phyloP scores from a whole-genome alignment of 2,888 invertebrate genomes.

The Drosophila fulvimacula region DNA sequence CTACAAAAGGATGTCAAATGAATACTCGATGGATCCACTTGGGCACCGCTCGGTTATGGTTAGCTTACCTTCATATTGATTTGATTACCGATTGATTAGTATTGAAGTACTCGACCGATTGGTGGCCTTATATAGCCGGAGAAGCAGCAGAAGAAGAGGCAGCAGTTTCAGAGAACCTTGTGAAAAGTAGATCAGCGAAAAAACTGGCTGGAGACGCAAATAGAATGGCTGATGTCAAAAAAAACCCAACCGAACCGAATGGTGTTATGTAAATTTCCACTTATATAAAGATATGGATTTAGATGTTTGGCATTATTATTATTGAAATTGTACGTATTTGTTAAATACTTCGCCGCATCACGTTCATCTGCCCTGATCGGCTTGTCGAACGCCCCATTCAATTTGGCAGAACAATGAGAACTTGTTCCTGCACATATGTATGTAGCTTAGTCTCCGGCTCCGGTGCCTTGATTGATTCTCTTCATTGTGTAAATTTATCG shows the following conservation, averaged over 20 bases:
- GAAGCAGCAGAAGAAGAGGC: not conserved
- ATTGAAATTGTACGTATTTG: conserved; percentile 45
- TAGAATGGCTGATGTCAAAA: conserved; percentile 40
- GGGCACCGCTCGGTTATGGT: not conserved
- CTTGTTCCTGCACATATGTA: conserved; percentile 63
- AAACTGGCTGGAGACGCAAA: conserved; percentile 43
- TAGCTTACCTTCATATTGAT: conserved; percentile 70
- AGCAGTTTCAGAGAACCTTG: conserved; percentile 40
- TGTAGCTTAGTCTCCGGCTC: conserved; percentile 2
- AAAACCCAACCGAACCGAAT: conserved; percentile 21
- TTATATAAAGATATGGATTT: conserved; percentile 36
- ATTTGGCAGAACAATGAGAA: conserved; percentile 66
- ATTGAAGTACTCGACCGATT: conserved; percentile 37
- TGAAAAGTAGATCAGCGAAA: conserved; percentile 47
- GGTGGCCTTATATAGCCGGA: conserved; percentile 51
- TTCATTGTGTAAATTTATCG: conserved; percentile 31
- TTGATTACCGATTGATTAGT: conserved; percentile 57
- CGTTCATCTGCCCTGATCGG: conserved; percentile 12
- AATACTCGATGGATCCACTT: not conserved
- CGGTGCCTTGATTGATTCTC: conserved; percentile 51
- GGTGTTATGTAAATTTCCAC: conserved; percentile 46
- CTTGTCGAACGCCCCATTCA: conserved; percentile 3
- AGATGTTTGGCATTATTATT: conserved; percentile 50
- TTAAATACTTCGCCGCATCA: conserved; percentile 11
- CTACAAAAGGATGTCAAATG: conserved; percentile 30